Base-by-base conservation (phyloP, 2,888 invertebrate species). In the Halocaridina rubra region DNA sequence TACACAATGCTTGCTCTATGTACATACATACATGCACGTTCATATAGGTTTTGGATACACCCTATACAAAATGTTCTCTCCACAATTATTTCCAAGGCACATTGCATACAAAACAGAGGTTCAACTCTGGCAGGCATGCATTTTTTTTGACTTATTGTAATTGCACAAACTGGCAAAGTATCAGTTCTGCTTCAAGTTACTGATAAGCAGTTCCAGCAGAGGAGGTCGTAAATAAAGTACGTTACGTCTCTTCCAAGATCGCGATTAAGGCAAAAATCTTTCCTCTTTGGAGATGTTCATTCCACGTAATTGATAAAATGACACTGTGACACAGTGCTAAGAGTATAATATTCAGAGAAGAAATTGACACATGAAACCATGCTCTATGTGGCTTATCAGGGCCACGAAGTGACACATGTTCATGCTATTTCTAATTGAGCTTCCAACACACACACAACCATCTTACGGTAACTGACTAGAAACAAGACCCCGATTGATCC, bases 71-170 rank as follows among this genome's bases (percentile, higher is more conserved):
- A 53, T n/a, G 10, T n/a, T 1, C 4, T 10, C 4, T 53, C 19
- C 53, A 19, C 19, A 53, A n/a, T 30, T 19, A 67, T 81, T 81
- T 69, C 61, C 76, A 81, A 81, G 76, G 81, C 81, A 81, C 75
- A 32, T 81, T 61, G 67, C 81, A 76, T 67, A 67, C 39, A 59
- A 71, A 39, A 22, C 24, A 53, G 69, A 76, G 61, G 22, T n/a
- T 46, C 16, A 71, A 71, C 82, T 77, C 82, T 77, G 77, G 22
- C 71, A 76, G 71, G 32, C 77, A 82, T 82, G 82, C 82, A 76
- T 77, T 76, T n/a, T n/a, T n/a, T n/a, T 59, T 71, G 69, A 76
- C 81, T 72, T 59, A 61, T 59, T 80, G 69, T 71, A 32, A 67
- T 46, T 82, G 57, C 64, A 77, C 77, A 39, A 32, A 27, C 61